These are phyloP conservation scores for Colostygia pectinataria DNA, from an alignment of 2,888 invertebrate genomes.

Conservation along the genomic window DNA sequence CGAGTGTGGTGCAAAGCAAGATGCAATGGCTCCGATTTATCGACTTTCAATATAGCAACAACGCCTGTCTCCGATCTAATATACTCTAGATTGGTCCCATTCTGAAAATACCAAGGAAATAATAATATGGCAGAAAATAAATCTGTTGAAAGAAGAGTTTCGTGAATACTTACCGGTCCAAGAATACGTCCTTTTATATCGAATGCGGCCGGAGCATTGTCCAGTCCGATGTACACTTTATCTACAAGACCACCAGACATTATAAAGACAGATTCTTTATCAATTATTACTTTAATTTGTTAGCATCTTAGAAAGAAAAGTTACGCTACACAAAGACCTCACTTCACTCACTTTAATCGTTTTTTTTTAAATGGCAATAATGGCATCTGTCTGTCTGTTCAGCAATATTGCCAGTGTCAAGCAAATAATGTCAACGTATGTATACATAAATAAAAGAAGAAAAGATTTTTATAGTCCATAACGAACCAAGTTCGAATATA, in stretches of 20 bases:
- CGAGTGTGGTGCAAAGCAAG: conserved; percentile 89
- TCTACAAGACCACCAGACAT: conserved; percentile 83
- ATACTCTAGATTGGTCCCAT: conserved; percentile 88
- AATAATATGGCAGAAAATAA: conserved; percentile 17
- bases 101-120: conserved; percentile 57
- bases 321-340: not conserved
- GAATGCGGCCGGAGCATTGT: conserved; percentile 89
- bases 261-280: conserved; percentile 41
- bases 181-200: conserved; percentile 89
- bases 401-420: too few species aligned
- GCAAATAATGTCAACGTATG: too few species aligned
- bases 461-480: too few species aligned
- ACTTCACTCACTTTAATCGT: too few species aligned
- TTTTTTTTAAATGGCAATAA: too few species aligned
- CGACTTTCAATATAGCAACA: conserved; percentile 87
- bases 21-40: conserved; percentile 88
- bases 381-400: too few species aligned
- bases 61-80: conserved; percentile 91
- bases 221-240: conserved; percentile 90
- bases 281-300: conserved; percentile 40
- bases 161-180: conserved; percentile 77
- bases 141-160: conserved; percentile 14
- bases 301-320: conserved; percentile 55
- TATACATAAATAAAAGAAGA: too few species aligned
- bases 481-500: too few species aligned